A percentile compares a stretch with the other conserved stretches of the same genome.
Conservation (phyloP, 2,797 vertebrate genomes). For the Melanotaenia maccullochi region DNA sequence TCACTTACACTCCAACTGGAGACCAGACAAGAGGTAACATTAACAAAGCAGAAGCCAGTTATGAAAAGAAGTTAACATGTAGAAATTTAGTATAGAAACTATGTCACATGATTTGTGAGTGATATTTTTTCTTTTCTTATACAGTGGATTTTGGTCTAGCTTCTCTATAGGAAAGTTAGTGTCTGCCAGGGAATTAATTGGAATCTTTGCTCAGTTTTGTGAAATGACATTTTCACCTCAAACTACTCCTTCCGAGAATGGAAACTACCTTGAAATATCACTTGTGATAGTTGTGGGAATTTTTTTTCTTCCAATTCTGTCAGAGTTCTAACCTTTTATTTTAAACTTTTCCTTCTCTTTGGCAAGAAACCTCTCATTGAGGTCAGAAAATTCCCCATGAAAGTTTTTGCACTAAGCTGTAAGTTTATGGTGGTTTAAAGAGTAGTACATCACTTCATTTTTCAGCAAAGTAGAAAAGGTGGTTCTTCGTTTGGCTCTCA, state of each 20-base stretch:
- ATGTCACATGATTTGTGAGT: constrained; percentile 42
- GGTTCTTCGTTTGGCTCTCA: neutral
- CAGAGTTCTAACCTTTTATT: constrained; percentile 33
- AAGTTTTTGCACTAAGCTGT: constrained; percentile 44
- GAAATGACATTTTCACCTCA: constrained; percentile 50
- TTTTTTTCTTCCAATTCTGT: constrained; percentile 45
- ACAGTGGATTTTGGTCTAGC: constrained; percentile 31
- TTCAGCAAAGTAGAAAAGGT: constrained; percentile 23
- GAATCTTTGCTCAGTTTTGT: constrained; percentile 45
- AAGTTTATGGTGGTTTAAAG: constrained; percentile 33
- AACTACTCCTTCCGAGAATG: constrained; percentile 27
- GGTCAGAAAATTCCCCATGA: constrained; percentile 58
- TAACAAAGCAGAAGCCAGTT: too few relatives aligned
- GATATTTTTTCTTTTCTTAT: constrained; percentile 64
- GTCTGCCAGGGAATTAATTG: constrained; percentile 48
- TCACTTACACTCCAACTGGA: neutral
- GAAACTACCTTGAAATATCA: constrained; percentile 59
- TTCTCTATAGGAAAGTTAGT: constrained; percentile 27
- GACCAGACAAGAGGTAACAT: too few relatives aligned
- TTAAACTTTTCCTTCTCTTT: constrained; percentile 32
- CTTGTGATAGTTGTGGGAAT: constrained; percentile 53
- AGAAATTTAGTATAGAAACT: too few relatives aligned
- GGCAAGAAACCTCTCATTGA: constrained; percentile 40
- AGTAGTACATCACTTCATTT: constrained; percentile 26
- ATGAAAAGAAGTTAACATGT: too few relatives aligned